Evolutionary conservation across 1,140 invertebrate species (phyloP).

Genomic region (Drosophila pachea): DNA sequence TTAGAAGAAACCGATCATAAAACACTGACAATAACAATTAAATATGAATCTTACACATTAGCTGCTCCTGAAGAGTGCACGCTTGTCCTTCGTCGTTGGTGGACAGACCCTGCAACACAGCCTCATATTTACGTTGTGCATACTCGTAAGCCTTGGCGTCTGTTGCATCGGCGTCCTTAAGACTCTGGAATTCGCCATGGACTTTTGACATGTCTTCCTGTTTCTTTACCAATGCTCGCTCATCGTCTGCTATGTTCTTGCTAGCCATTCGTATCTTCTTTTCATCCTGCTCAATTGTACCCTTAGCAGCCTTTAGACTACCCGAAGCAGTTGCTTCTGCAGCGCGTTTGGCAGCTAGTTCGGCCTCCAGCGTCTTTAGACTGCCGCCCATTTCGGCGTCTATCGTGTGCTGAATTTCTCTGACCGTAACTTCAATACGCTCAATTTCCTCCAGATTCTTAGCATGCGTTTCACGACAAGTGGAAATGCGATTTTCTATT

Average conservation of each 20-base stretch:
- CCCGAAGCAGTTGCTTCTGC: slow-evolving; percentile 85
- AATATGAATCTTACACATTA: slow-evolving; percentile 84
- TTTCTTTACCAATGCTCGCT: slow-evolving; percentile 83
- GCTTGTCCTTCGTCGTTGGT: slow-evolving; percentile 89
- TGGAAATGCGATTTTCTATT: slow-evolving; percentile 56
- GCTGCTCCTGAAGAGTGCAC: slow-evolving; percentile 92
- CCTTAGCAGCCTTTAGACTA: slow-evolving; percentile 84
- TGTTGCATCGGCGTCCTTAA: slow-evolving; percentile 84
- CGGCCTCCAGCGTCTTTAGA: slow-evolving; percentile 84
- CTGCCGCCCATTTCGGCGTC: slow-evolving; percentile 84
- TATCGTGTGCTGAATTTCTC: slow-evolving; percentile 81
- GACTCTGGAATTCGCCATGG: slow-evolving; percentile 84
- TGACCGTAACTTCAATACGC: slow-evolving; percentile 80
- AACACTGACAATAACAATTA: neutral
- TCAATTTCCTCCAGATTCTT: slow-evolving; percentile 81
- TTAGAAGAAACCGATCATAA: slow-evolving; percentile 34
- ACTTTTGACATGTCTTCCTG: slow-evolving; percentile 84
- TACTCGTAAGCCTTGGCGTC: slow-evolving; percentile 85
- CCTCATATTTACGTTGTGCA: slow-evolving; percentile 90
- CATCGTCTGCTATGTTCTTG: slow-evolving; percentile 86
- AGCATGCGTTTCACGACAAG: slow-evolving; percentile 79
- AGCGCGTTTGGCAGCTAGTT: slow-evolving; percentile 84
- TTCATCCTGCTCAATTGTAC: slow-evolving; percentile 85
- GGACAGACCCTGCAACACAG: slow-evolving; percentile 89
- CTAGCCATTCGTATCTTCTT: slow-evolving; percentile 85